These are phyloP conservation scores for Neosilurus mollespiculum DNA, from an alignment of 2,797 vertebrate genomes.

Conservation along the genomic window DNA sequence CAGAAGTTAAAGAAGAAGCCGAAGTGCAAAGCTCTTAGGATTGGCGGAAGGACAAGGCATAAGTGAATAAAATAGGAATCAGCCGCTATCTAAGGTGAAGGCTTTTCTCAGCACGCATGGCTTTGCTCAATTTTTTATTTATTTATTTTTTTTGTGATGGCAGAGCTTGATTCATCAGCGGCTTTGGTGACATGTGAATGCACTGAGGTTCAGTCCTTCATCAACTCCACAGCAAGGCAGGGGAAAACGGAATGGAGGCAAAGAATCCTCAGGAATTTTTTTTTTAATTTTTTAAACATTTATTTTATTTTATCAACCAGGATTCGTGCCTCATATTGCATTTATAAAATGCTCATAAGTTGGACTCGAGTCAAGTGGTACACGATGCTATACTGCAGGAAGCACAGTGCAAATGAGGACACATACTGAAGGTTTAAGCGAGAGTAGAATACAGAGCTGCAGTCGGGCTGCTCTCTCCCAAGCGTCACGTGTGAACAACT, in stretches of 20 bases:
- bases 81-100: slow-evolving; percentile 4
- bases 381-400: slow-evolving; percentile 16
- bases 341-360: slow-evolving; percentile 19
- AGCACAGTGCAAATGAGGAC: slow-evolving; percentile 19
- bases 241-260: neutral
- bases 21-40: neutral
- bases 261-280: too few species aligned
- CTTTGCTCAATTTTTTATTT: neutral
- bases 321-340: neutral
- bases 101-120: neutral
- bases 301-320: neutral
- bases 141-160: neutral
- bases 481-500: slow-evolving; percentile 30
- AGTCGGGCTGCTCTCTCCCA: neutral
- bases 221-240: neutral
- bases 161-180: neutral
- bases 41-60: neutral
- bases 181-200: neutral
- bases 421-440: neutral
- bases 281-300: too few species aligned
- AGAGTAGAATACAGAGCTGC: slow-evolving; percentile 5
- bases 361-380: neutral
- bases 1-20: slow-evolving; percentile 3
- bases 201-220: neutral
- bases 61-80: slow-evolving; percentile 1